phyloP scores from a whole-genome alignment of 2,888 invertebrate genomes.

The Meteorus cinctellus region DNA sequence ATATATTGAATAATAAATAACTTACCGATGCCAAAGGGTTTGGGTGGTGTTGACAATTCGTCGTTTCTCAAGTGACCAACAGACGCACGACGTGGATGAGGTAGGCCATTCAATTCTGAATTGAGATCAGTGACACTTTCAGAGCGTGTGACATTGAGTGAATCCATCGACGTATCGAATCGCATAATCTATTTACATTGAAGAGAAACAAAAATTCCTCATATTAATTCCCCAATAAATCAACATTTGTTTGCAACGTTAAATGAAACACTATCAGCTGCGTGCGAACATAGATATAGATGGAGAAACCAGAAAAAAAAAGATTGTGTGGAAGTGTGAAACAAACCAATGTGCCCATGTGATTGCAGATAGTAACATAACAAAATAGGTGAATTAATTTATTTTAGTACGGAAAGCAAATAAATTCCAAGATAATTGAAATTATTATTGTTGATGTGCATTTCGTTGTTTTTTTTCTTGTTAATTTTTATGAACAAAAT shows the following conservation, averaged over 20 bases:
- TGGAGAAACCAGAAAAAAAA: background rate
- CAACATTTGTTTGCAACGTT: slow-evolving; percentile 35
- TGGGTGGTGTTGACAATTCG: slow-evolving; percentile 78
- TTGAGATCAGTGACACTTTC: slow-evolving; percentile 90
- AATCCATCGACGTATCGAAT: slow-evolving; percentile 86
- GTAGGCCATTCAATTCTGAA: slow-evolving; percentile 76
- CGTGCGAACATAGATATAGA: background rate
- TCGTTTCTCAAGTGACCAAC: slow-evolving; percentile 67
- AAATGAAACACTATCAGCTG: slow-evolving; percentile 16
- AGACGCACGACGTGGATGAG: slow-evolving; percentile 65
- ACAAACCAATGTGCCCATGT: slow-evolving; percentile 8
- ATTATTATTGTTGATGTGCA: background rate
- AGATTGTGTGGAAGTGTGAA: background rate
- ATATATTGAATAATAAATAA: slow-evolving; percentile 65
- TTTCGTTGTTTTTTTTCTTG: background rate
- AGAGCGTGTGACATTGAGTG: slow-evolving; percentile 84
- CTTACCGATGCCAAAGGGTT: slow-evolving; percentile 90
- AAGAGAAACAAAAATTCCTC: slow-evolving; percentile 20
- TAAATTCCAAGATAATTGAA: background rate
- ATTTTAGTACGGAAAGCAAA: too few relatives aligned
- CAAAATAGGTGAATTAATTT: background rate
- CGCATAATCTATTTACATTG: slow-evolving; percentile 81
- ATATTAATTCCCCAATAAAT: background rate
- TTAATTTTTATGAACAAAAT: background rate
- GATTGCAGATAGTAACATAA: background rate